Evolutionary conservation across 2,797 vertebrate genomes (phyloP).

Genomic region (Aldrovandia affinis): DNA sequence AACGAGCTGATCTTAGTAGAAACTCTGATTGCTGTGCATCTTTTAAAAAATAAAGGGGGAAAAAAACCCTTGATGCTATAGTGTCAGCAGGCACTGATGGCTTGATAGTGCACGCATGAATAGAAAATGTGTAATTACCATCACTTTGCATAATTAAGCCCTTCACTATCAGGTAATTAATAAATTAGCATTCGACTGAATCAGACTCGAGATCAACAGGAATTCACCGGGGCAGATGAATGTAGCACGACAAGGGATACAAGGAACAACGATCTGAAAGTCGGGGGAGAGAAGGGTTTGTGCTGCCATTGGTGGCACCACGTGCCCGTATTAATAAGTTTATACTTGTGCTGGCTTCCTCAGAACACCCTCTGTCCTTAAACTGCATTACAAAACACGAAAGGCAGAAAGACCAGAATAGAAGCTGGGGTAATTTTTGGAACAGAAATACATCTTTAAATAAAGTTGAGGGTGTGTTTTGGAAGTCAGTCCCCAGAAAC

Average conservation of each 20-base stretch:
- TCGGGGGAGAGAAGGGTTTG: background rate
- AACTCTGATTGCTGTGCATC: background rate
- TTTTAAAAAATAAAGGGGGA: background rate
- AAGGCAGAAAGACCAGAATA: background rate
- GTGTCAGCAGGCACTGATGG: background rate
- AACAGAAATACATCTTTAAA: background rate
- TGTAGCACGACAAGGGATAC: background rate
- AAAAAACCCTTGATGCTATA: background rate
- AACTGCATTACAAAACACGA: background rate
- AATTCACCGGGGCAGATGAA: slow-evolving; percentile 21
- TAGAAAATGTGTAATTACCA: slow-evolving; percentile 45
- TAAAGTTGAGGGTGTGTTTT: background rate
- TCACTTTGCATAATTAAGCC: slow-evolving; percentile 57
- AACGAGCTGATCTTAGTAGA: background rate
- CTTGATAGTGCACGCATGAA: slow-evolving; percentile 32
- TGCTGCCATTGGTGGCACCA: no score
- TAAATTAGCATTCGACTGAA: slow-evolving; percentile 42
- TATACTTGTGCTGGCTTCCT: background rate
- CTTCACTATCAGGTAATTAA: slow-evolving; percentile 63
- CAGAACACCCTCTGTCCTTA: background rate
- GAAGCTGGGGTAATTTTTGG: background rate
- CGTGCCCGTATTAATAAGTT: background rate
- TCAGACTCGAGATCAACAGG: slow-evolving; percentile 36
- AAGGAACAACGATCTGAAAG: background rate
- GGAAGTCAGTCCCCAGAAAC: background rate